These are phyloP conservation scores for Eristalinus sepulchralis DNA, from an alignment of 2,888 invertebrate genomes.

Conservation along the genomic window DNA sequence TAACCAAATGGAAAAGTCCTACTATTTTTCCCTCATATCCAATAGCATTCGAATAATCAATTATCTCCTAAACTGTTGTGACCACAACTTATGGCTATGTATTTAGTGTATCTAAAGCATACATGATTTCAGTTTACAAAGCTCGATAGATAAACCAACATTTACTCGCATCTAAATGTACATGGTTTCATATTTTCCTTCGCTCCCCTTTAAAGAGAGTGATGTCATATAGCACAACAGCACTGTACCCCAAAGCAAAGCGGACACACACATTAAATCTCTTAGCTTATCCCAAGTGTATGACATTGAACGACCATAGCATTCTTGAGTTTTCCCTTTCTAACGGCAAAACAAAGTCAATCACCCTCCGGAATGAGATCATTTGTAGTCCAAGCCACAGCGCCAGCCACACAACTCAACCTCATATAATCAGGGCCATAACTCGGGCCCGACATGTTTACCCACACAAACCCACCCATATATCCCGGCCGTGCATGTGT, in stretches of 20 bases:
- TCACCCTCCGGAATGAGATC: conserved; percentile 35
- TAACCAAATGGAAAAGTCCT: no score
- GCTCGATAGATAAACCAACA: neutral
- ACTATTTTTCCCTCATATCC: no score
- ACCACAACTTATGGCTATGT: neutral
- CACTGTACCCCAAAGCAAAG: neutral
- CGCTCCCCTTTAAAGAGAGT: neutral
- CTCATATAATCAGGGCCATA: conserved; percentile 2
- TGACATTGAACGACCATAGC: neutral
- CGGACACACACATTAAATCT: neutral
- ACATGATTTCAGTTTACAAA: neutral
- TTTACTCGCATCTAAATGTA: neutral
- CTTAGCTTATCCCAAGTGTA: neutral
- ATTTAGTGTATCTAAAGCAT: neutral
- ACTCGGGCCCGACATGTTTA: neutral
- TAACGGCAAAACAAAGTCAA: conserved; percentile 12
- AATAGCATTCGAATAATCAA: neutral
- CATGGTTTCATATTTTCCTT: neutral
- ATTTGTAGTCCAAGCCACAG: conserved; percentile 1
- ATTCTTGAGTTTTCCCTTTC: neutral
- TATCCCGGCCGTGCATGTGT: neutral
- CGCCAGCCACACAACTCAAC: neutral
- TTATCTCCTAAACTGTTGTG: neutral
- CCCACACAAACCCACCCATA: neutral
- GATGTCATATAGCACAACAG: neutral